These are phyloP conservation scores for Dermatemys mawii DNA, from an alignment of 2,113 vertebrate species.

Conservation along the genomic window DNA sequence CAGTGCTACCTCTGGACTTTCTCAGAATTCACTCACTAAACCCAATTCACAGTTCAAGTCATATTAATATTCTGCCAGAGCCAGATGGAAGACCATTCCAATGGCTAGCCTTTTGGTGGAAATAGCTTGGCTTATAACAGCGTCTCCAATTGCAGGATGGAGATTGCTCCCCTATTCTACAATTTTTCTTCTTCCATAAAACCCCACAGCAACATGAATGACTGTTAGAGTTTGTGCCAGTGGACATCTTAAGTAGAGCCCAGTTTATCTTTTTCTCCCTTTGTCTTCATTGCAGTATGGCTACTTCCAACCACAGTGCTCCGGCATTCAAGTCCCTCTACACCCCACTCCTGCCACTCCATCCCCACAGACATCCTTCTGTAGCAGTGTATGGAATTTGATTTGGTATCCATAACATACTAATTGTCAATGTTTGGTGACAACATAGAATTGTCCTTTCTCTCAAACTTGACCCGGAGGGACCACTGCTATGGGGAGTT, in stretches of 20 bases:
- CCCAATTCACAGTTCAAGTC: background rate
- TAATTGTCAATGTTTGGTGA: background rate
- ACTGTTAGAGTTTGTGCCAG: background rate
- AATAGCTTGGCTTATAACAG: background rate
- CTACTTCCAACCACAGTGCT: background rate
- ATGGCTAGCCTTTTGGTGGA: background rate
- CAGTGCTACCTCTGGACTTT: background rate
- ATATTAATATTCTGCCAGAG: background rate
- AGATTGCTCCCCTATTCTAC: background rate
- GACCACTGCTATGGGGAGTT: background rate
- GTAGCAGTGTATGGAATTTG: background rate
- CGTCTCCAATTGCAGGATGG: background rate
- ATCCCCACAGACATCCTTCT: background rate
- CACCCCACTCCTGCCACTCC: background rate
- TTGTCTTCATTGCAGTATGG: background rate
- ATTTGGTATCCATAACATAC: rapidly evolving
- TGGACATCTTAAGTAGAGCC: background rate
- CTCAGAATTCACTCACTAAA: background rate
- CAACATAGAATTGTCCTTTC: background rate
- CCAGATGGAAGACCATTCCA: background rate
- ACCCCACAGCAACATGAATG: background rate
- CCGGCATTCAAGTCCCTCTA: background rate
- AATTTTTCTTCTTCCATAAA: background rate
- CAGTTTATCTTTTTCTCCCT: background rate
- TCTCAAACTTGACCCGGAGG: rapidly evolving